Evolutionary conservation across 2,797 vertebrate species (phyloP).

Genomic region (Fistularia commersonii): DNA sequence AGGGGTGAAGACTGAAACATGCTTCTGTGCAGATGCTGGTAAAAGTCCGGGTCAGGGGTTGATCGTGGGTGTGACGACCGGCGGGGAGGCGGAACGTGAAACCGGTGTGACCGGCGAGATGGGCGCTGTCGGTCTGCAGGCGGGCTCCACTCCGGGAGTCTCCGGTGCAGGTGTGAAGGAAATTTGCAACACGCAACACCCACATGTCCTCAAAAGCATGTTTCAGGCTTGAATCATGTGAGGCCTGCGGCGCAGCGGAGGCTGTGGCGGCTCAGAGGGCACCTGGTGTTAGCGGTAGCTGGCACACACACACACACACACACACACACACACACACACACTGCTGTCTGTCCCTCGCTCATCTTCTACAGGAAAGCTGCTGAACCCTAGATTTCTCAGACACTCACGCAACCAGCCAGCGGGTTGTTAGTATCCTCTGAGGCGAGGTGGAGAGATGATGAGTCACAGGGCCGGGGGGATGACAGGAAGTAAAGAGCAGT

Average conservation of each 20-base stretch:
- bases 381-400: too few species aligned
- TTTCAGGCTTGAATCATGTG: slow-evolving; percentile 52
- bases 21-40: slow-evolving; percentile 47
- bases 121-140: too few species aligned
- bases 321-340: too few species aligned
- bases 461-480: slow-evolving; percentile 39
- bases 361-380: too few species aligned
- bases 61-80: slow-evolving; percentile 3
- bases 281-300: slow-evolving; percentile 54
- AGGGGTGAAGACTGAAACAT: slow-evolving; percentile 71
- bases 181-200: too few species aligned
- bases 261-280: slow-evolving; percentile 31
- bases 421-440: slow-evolving; percentile 64
- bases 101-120: background rate
- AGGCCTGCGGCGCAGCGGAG: slow-evolving; percentile 42
- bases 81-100: too few species aligned
- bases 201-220: slow-evolving; percentile 32
- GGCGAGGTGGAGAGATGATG: slow-evolving; percentile 49
- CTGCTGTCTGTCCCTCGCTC: too few species aligned
- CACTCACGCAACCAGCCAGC: slow-evolving; percentile 30
- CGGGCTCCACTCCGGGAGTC: too few species aligned
- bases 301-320: background rate
- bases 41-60: slow-evolving; percentile 18
- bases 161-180: too few species aligned
- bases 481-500: slow-evolving; percentile 36